These are phyloP conservation scores for Listronotus oregonensis DNA, from an alignment of 1,140 invertebrate species.

Conservation along the genomic window DNA sequence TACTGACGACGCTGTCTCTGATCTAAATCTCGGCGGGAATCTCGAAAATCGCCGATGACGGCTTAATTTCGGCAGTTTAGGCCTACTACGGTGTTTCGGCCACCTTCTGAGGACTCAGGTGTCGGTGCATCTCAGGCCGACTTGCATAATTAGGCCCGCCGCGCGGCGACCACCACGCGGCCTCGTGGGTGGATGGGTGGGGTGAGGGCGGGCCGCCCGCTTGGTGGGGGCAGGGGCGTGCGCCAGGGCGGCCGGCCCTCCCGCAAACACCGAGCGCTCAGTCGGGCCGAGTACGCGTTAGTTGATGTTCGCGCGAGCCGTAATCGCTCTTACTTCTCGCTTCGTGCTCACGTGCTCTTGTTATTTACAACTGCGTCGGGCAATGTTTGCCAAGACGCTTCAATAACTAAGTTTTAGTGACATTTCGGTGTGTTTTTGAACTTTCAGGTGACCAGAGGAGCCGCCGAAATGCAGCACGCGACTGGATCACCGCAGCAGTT, in stretches of 20 bases:
- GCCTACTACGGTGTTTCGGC: conserved; percentile 12
- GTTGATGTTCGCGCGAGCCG: conserved; percentile 25
- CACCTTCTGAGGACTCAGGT: conserved; percentile 15
- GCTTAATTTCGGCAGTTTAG: conserved; percentile 11
- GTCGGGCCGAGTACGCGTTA: conserved; percentile 36
- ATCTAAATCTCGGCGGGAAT: conserved; percentile 18
- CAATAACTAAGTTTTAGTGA: conserved; percentile 14
- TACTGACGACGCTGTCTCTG: not conserved
- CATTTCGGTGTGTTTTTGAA: conserved; percentile 36
- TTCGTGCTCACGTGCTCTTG: conserved; percentile 36
- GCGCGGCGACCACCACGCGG: conserved; percentile 49
- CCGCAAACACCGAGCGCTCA: conserved; percentile 37
- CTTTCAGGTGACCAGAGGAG: conserved; percentile 38
- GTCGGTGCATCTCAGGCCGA: conserved; percentile 13
- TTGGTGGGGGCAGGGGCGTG: conserved; percentile 53
- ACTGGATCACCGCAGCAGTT: conserved; percentile 59
- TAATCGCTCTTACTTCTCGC: conserved; percentile 17
- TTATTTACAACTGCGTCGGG: not conserved
- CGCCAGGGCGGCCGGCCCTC: conserved; percentile 53
- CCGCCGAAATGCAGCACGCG: conserved; percentile 50
- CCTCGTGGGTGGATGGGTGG: conserved; percentile 52
- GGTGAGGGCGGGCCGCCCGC: conserved; percentile 43
- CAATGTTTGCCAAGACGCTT: not conserved
- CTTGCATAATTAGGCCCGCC: conserved; percentile 45
- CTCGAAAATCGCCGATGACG: conserved; percentile 16